These are phyloP conservation scores for Drosophila emarginata DNA, from an alignment of 2,888 invertebrate species.

Conservation along the genomic window DNA sequence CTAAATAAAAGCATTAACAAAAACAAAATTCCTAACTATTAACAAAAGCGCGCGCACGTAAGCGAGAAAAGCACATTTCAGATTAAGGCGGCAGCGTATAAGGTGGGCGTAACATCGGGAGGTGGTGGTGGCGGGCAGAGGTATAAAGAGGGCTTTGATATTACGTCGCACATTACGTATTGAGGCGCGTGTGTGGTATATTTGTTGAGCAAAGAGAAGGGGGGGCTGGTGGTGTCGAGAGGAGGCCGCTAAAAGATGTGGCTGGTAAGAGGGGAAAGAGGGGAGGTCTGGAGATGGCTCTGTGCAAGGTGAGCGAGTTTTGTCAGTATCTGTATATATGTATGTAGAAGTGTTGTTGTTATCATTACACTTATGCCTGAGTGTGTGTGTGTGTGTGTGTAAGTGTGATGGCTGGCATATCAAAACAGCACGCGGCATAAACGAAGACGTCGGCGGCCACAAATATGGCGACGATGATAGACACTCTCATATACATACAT, in stretches of 20 bases:
- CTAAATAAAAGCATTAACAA: conserved; percentile 28
- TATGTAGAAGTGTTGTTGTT: conserved; percentile 39
- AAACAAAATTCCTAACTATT: conserved; percentile 35
- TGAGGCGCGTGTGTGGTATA: conserved; percentile 62
- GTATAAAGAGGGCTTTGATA: conserved; percentile 29
- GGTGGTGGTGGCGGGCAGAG: conserved; percentile 9
- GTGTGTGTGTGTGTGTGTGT: conserved; percentile 16
- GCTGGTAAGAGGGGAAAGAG: not conserved
- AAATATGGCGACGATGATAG: conserved; percentile 62
- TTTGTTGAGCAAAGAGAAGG: not conserved
- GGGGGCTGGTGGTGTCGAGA: not conserved
- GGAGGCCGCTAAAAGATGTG: not conserved
- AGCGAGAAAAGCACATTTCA: conserved; percentile 61
- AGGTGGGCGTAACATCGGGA: not conserved
- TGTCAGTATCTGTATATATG: conserved; percentile 13
- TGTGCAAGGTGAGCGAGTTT: conserved; percentile 68
- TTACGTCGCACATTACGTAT: conserved; percentile 70
- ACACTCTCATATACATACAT: conserved; percentile 9
- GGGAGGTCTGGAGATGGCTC: conserved; percentile 14
- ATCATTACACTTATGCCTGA: conserved; percentile 64
- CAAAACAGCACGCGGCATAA: conserved; percentile 58
- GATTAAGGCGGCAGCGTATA: conserved; percentile 36
- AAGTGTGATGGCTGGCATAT: conserved; percentile 50
- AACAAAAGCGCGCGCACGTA: conserved; percentile 45
- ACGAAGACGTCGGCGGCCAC: conserved; percentile 17